Base-by-base conservation (phyloP, 2,797 vertebrate species). In the Bovichtus diacanthus region DNA sequence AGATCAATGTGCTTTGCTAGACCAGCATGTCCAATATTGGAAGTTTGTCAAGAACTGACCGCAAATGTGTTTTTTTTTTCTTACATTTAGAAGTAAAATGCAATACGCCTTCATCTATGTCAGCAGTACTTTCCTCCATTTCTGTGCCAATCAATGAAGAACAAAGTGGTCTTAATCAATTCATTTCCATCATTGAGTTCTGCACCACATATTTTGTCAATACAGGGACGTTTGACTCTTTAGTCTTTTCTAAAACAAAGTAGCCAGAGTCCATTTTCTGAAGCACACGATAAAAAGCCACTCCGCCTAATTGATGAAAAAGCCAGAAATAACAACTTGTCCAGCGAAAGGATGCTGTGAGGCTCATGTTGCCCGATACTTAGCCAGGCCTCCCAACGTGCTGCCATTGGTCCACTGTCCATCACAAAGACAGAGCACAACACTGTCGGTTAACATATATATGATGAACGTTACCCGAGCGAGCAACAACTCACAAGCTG, bases 221-320 rank as follows among this genome's bases (percentile, higher is more conserved):
- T 73, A 67, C 10, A 54, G 23, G 12, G 21, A 25, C 25, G 25
- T 47, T 78, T 64, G 6, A 88, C 91, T 89, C 81, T 82, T 80
- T 75, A 73, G 21, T 38, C 50, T 77, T 6, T 27, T 80, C 66
- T 70, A 58, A 77, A 78, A 68, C 18, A 15, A 68, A 73, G 63
- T 21, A 72, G 56, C 54, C 46, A 3, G 43, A 74, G 63, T 66
- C 78, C 55, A 75, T 82, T 81, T 81, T 80, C 63, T 77, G 64
- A 90, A 68, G 64, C 72, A 82, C 74, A 75, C 3, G 15, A 86
- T 71, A 82, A 82, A 85, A 83, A 79, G 51, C 60, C 72, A 71
- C 78, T 81, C 60, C 50, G 3, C 46, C 76, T 51, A 76, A 83
- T 88, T 83, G 1, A 90, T 85, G 39, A 56, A 19, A 44, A 44